These are phyloP conservation scores for Diogma glabrata DNA, from an alignment of 2,888 invertebrate species.

Conservation along the genomic window DNA sequence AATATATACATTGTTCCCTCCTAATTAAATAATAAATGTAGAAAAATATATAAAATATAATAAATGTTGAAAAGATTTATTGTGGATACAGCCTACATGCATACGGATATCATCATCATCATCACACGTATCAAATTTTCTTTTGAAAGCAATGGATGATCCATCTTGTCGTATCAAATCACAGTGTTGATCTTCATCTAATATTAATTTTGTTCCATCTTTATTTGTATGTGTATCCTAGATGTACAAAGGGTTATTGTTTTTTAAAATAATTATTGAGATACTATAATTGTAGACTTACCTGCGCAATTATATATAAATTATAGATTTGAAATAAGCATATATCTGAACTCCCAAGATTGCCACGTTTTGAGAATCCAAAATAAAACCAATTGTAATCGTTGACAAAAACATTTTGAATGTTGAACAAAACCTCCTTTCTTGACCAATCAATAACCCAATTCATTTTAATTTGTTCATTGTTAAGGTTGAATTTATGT, in stretches of 20 bases:
- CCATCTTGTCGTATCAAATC: constrained; percentile 41
- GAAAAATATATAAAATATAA: no score
- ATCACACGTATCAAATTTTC: constrained; percentile 80
- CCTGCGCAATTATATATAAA: constrained; percentile 14
- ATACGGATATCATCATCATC: constrained; percentile 42
- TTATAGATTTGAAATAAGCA: constrained; percentile 65
- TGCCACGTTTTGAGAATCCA: constrained; percentile 77
- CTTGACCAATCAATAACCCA: constrained; percentile 39
- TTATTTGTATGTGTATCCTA: constrained; percentile 64
- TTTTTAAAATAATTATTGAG: background rate
- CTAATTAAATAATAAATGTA: constrained; percentile 39
- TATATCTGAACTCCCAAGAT: constrained; percentile 60
- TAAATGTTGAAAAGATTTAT: no score
- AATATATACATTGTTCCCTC: constrained; percentile 82
- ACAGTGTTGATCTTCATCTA: constrained; percentile 67
- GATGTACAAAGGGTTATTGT: constrained; percentile 18
- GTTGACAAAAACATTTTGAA: constrained; percentile 35
- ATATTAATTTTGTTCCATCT: constrained; percentile 47
- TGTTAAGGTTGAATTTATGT: constrained; percentile 32
- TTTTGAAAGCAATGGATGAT: constrained; percentile 60
- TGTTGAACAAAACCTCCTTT: constrained; percentile 36
- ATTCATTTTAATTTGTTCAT: constrained; percentile 35
- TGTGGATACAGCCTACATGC: constrained; percentile 30
- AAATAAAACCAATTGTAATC: constrained; percentile 63
- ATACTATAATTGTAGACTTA: constrained; percentile 11